phyloP scores from a whole-genome alignment of 30 jellyfish, hydroid and myxozoan genomes.

The Hydractinia echinata region DNA sequence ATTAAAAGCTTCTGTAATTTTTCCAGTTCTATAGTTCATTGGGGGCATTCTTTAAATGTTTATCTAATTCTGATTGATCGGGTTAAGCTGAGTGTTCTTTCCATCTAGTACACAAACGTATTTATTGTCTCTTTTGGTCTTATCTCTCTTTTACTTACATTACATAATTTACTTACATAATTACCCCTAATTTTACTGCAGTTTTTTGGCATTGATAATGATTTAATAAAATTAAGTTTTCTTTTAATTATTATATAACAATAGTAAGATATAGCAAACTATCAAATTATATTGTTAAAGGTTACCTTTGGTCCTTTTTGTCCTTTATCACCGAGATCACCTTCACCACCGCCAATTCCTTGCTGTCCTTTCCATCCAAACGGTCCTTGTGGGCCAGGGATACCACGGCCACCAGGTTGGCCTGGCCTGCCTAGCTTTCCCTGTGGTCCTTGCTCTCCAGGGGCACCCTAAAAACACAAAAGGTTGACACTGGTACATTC shows the following conservation, averaged over 20 bases:
- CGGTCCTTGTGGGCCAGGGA: slow-evolving; percentile 93
- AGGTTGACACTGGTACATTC: neutral
- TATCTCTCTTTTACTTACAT: too few species aligned
- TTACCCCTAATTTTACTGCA: neutral
- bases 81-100: too few species aligned
- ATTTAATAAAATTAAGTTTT: neutral
- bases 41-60: too few species aligned
- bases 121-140: too few species aligned
- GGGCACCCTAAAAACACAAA: slow-evolving; percentile 55
- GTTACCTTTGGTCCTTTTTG: slow-evolving; percentile 51
- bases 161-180: too few species aligned
- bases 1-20: too few species aligned
- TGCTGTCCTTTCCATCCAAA: slow-evolving; percentile 78
- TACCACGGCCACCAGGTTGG: slow-evolving; percentile 76
- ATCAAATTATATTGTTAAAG: neutral
- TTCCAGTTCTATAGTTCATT: too few species aligned
- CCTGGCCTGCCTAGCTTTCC: slow-evolving; percentile 78
- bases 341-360: slow-evolving; percentile 80
- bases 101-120: too few species aligned
- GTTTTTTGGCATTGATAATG: neutral
- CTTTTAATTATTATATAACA: neutral
- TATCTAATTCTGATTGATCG: too few species aligned
- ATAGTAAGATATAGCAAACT: neutral
- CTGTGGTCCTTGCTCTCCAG: slow-evolving; percentile 69
- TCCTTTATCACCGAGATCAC: slow-evolving; percentile 84